Evolutionary conservation across 2,113 vertebrate genomes (phyloP).

Genomic region (Thamnaconus septentrionalis): DNA sequence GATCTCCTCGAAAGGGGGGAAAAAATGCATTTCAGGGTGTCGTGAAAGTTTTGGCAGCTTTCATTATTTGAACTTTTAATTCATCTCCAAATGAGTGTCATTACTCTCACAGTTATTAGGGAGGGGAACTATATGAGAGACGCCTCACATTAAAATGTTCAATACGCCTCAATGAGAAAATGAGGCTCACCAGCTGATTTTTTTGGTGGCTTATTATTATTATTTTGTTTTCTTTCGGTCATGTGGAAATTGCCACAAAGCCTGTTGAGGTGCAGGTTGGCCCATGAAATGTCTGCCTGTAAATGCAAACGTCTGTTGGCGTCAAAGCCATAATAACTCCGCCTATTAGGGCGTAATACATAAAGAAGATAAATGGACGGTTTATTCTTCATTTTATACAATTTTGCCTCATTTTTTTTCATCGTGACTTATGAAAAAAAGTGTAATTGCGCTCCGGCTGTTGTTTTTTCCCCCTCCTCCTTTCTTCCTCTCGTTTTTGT

Average conservation of each 20-base stretch:
- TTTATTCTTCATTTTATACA: slow-evolving; percentile 69
- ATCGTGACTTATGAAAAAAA: slow-evolving; percentile 65
- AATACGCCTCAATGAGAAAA: slow-evolving; percentile 78
- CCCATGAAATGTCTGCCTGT: slow-evolving; percentile 56
- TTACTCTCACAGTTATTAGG: slow-evolving; percentile 76
- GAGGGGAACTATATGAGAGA: slow-evolving; percentile 45
- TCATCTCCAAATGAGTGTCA: slow-evolving; percentile 75
- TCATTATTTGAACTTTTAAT: slow-evolving; percentile 79
- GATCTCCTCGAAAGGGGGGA: slow-evolving; percentile 60
- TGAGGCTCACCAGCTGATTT: slow-evolving; percentile 60
- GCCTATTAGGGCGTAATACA: slow-evolving; percentile 69
- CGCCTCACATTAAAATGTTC: slow-evolving; percentile 71
- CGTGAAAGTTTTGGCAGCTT: slow-evolving; percentile 74
- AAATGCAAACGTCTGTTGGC: slow-evolving; percentile 67
- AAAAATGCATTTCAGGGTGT: slow-evolving; percentile 70
- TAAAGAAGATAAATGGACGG: slow-evolving; percentile 73
- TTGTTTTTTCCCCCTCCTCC: slow-evolving; percentile 41
- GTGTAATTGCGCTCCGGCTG: slow-evolving; percentile 59
- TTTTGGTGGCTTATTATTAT: slow-evolving; percentile 47
- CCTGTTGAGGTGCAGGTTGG: slow-evolving; percentile 49
- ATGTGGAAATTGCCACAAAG: slow-evolving; percentile 48
- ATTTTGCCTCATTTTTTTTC: slow-evolving; percentile 65
- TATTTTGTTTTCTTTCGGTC: too few relatives aligned
- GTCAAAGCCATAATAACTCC: slow-evolving; percentile 66
- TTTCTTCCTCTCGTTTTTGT: too few relatives aligned